Evolutionary conservation across 2,888 invertebrate genomes (phyloP).

Genomic region (Synergus laeviventris): DNA sequence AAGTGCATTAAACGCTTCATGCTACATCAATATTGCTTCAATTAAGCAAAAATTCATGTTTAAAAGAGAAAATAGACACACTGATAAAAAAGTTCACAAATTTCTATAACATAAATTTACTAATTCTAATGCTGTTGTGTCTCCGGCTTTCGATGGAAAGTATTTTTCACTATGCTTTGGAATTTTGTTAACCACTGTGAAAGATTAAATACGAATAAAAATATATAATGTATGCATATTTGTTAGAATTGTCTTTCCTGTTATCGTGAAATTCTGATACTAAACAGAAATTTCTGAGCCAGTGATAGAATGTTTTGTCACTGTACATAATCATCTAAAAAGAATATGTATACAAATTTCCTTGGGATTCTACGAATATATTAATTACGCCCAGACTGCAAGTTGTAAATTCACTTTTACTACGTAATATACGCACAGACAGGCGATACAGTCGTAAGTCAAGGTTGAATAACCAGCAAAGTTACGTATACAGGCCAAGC

Average conservation of each 20-base stretch:
- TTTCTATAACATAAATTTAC: too few relatives aligned
- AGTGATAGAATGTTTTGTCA: too few relatives aligned
- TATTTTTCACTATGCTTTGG: too few relatives aligned
- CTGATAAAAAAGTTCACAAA: too few relatives aligned
- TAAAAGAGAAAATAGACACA: not conserved
- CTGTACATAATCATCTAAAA: not conserved
- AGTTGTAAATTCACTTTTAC: constrained; percentile 27
- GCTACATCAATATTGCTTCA: not conserved
- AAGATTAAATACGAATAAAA: too few relatives aligned
- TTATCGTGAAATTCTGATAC: too few relatives aligned
- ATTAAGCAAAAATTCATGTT: not conserved
- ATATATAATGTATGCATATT: too few relatives aligned
- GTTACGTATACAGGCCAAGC: constrained; percentile 33
- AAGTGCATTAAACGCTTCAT: not conserved
- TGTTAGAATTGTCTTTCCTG: too few relatives aligned
- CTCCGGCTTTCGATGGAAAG: too few relatives aligned
- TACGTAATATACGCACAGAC: constrained; percentile 8
- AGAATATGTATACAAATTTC: not conserved
- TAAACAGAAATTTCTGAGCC: too few relatives aligned
- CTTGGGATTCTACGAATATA: not conserved
- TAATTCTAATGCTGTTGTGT: too few relatives aligned
- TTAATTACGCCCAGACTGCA: not conserved
- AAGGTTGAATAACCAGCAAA: constrained; percentile 34
- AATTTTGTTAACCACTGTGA: too few relatives aligned
- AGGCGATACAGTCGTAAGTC: constrained; percentile 23